phyloP scores from a whole-genome alignment of 2,888 invertebrate genomes.

The Dasysyrphus albostriatus region DNA sequence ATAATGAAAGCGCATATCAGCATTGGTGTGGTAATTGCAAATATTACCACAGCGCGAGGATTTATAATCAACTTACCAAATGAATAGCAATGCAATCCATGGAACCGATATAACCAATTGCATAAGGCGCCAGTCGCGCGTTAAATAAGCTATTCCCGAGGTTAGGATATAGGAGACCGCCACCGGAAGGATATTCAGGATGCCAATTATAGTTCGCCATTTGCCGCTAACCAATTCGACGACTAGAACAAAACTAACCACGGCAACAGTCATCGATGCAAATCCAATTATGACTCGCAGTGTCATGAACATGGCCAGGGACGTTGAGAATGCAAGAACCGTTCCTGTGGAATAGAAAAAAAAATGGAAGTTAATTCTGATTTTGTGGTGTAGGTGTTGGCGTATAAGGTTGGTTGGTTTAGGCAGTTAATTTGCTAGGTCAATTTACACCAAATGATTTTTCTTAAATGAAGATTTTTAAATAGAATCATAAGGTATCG shows the following conservation, averaged over 20 bases:
- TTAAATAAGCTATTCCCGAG: conserved; percentile 86
- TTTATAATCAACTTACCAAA: conserved; percentile 84
- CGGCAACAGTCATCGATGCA: conserved; percentile 86
- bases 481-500: too few relatives aligned
- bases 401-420: not conserved
- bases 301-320: conserved; percentile 86
- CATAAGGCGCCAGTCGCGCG: conserved; percentile 86
- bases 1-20: not conserved
- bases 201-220: conserved; percentile 87
- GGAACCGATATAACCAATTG: conserved; percentile 86
- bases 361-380: not conserved
- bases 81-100: conserved; percentile 84
- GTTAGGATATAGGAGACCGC: conserved; percentile 86
- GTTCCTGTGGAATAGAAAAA: conserved; percentile 79
- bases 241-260: conserved; percentile 89
- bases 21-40: not conserved
- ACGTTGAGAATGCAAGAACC: conserved; percentile 86
- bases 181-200: conserved; percentile 87
- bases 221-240: conserved; percentile 88
- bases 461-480: not conserved
- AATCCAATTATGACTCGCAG: conserved; percentile 86
- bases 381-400: not conserved
- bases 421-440: not conserved
- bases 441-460: not conserved
- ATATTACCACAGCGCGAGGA: conserved; percentile 6